Evolutionary conservation across 2,888 invertebrate species (phyloP), one percentile per base, ranked within the genome.

Genomic region (Gryllus longicercus): DNA sequence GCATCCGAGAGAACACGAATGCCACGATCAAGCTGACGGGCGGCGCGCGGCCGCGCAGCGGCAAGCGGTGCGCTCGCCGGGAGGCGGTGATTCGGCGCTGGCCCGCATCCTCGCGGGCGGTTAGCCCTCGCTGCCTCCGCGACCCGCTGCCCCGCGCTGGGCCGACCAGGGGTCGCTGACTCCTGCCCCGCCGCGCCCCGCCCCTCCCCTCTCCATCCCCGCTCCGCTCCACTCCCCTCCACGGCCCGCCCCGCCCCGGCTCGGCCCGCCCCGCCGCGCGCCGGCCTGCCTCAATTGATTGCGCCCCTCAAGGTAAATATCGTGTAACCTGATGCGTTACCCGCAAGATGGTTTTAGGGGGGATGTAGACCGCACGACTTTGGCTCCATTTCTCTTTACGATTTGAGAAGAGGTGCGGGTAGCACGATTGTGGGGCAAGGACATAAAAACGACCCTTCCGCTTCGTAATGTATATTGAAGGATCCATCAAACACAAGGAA

Each of bases 241-340:
- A 12, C 63, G 5, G 38, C 63, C 63, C 63, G 14, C 14, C 63
- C n/a, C 63, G 14, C n/a, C 63, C 14, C 63, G 63, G 12, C 63
- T 4, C 63, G 3, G 3, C 14, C 63, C 63, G 8, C 63, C 63
- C 14, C 63, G 5, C 63, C 63, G n/a, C 63, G 16, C 14, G 4
- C 63, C 16, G 63, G 14, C 63, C 63, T 63, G 63, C 63, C 63
- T 63, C 63, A 63, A 63, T 63, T 63, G 63, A 63, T 63, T 63
- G 63, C 63, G 14, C 63, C 63, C n/a, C 63, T 63, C 63, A 63
- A 63, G n/a, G 63, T 63, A 63, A 63, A 63, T 63, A 63, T 63
- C 63, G 63, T 63, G 63, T 63, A 63, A 63, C 63, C 63, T 63
- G 63, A 63, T 63, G n/a, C n/a, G 63, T 63, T 63, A 63, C 63